These are phyloP conservation scores for Hemiprocne comata DNA, from an alignment of 2,113 vertebrate species.

Conservation along the genomic window DNA sequence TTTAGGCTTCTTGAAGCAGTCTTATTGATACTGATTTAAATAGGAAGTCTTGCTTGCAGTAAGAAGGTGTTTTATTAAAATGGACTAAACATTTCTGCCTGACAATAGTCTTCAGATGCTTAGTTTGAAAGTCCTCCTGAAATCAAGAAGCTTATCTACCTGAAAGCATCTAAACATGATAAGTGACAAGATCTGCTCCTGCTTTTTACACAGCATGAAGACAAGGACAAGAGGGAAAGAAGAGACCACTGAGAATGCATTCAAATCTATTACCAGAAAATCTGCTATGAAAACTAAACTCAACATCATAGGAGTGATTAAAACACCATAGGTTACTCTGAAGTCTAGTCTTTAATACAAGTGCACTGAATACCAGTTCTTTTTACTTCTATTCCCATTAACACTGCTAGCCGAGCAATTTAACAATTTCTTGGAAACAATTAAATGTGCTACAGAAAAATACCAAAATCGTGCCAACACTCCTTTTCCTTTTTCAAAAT, in stretches of 20 bases:
- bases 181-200: not conserved
- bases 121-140: not conserved
- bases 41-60: not conserved
- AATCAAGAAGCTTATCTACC: not conserved
- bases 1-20: not conserved
- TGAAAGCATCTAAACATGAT: not conserved
- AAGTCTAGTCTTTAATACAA: not conserved
- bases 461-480: not conserved
- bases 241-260: not conserved
- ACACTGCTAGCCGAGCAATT: not conserved
- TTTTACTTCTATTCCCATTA: not conserved
- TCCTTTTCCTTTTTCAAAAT: not conserved
- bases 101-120: not conserved
- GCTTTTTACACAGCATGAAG: not conserved
- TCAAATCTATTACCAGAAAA: not conserved
- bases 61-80: not conserved
- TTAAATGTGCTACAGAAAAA: not conserved
- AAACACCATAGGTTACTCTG: not conserved
- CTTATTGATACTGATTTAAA: not conserved
- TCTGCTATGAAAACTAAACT: not conserved
- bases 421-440: not conserved
- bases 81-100: not conserved
- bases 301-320: not conserved
- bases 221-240: not conserved
- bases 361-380: not conserved